Conservation (phyloP, 1,140 invertebrate genomes). For the Penaeus chinensis region DNA sequence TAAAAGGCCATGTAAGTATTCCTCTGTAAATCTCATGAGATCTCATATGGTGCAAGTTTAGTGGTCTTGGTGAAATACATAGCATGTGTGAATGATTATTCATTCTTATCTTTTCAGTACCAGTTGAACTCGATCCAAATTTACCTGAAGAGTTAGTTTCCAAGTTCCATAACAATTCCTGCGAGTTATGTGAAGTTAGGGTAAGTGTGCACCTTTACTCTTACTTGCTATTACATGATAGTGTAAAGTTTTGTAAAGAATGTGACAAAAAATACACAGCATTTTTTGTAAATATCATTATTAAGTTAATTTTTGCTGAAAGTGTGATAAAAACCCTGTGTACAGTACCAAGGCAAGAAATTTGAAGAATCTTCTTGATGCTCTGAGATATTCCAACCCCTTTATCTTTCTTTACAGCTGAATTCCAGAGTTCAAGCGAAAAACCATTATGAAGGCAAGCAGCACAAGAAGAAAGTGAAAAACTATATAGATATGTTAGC, state of each 20-base stretch:
- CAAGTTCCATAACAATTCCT: constrained; percentile 46
- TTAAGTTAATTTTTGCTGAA: no score
- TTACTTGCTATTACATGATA: neutral
- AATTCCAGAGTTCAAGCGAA: constrained; percentile 61
- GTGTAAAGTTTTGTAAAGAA: neutral
- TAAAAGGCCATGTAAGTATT: constrained; percentile 45
- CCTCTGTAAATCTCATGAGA: neutral
- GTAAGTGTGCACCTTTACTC: constrained; percentile 4
- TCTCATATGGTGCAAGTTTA: neutral
- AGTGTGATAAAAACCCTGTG: no score
- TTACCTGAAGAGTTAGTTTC: constrained; percentile 46
- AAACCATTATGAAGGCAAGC: constrained; percentile 62
- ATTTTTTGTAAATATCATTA: no score
- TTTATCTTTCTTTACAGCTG: constrained; percentile 34
- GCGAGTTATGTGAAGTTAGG: constrained; percentile 51
- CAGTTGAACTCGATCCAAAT: constrained; percentile 48
- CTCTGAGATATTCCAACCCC: neutral
- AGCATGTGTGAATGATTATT: neutral
- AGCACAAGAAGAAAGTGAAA: constrained; percentile 59
- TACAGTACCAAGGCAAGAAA: no score
- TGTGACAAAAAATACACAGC: neutral
- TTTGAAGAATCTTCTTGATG: neutral
- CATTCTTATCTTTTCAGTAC: constrained; percentile 38
- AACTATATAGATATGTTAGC: constrained; percentile 19
- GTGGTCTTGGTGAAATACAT: neutral